Evolutionary conservation across 2,888 invertebrate species (phyloP).

Genomic region (Glyphotaelius pellucidus): DNA sequence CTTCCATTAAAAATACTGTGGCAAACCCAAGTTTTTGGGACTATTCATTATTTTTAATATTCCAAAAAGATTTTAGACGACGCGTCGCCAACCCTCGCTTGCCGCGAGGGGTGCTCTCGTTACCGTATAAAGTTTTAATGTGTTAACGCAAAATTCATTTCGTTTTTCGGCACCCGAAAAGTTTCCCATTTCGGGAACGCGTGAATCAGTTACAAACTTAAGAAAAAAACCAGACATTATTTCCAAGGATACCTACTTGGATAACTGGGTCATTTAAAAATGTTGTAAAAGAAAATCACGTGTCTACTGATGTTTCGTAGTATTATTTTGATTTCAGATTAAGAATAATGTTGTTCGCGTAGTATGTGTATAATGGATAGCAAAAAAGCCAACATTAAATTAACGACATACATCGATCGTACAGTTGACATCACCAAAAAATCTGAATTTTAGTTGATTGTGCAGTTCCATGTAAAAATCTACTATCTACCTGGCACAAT

Average conservation of each 20-base stretch:
- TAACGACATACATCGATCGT: too few species aligned
- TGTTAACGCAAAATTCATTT: slow-evolving; percentile 60
- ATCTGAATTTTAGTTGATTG: too few species aligned
- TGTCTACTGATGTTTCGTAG: neutral
- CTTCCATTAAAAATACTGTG: neutral
- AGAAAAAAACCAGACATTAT: slow-evolving; percentile 53
- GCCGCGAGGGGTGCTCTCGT: slow-evolving; percentile 11
- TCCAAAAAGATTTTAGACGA: neutral
- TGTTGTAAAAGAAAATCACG: neutral
- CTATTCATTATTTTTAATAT: neutral
- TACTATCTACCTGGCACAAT: too few species aligned
- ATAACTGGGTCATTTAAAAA: neutral
- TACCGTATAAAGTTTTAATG: slow-evolving; percentile 61
- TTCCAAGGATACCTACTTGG: slow-evolving; percentile 9
- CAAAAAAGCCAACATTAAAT: too few species aligned
- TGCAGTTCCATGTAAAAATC: too few species aligned
- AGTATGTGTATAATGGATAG: too few species aligned
- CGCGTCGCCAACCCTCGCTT: neutral
- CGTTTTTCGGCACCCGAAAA: slow-evolving; percentile 56
- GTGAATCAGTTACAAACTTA: slow-evolving; percentile 54
- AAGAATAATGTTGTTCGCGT: too few species aligned
- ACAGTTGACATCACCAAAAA: too few species aligned
- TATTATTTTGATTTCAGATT: too few species aligned
- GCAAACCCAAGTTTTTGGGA: neutral
- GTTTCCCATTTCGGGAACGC: slow-evolving; percentile 48